phyloP scores from a whole-genome alignment of 1,140 invertebrate genomes.

The Drosophila nigrodunni region DNA sequence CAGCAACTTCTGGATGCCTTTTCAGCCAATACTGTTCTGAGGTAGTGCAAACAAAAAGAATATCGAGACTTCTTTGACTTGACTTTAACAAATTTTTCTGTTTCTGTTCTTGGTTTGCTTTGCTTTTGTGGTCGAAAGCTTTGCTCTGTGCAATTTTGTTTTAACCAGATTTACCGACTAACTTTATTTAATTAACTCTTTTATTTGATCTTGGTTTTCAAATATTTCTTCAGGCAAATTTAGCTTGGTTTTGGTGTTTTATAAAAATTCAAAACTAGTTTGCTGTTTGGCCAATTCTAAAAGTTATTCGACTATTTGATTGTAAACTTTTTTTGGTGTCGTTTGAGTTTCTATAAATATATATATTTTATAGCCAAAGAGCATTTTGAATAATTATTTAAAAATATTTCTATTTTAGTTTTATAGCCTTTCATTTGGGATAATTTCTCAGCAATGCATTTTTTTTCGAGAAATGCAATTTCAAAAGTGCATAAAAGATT shows the following conservation, averaged over 20 bases:
- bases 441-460: too few relatives aligned
- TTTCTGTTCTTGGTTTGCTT: conserved; percentile 7
- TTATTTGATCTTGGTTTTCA: not conserved
- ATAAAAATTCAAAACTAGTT: too few relatives aligned
- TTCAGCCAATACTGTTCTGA: not conserved
- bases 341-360: too few relatives aligned
- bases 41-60: conserved; percentile 5
- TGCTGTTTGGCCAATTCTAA: too few relatives aligned
- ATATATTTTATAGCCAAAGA: too few relatives aligned
- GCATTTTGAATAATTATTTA: too few relatives aligned
- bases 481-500: conserved; percentile 1
- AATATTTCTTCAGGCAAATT: not conserved
- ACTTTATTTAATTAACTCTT: conserved; percentile 14
- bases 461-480: conserved; percentile 4
- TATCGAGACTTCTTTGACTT: conserved; percentile 5
- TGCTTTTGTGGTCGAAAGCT: conserved; percentile 9
- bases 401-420: too few relatives aligned
- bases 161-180: conserved; percentile 4
- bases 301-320: too few relatives aligned
- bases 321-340: too few relatives aligned
- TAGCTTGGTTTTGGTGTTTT: not conserved
- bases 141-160: conserved; percentile 4
- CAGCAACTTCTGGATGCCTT: not conserved
- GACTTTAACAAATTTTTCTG: not conserved
- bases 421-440: too few relatives aligned